Evolutionary conservation across 2,113 vertebrate species (phyloP), one percentile per base, ranked within the genome.

Genomic region (Corydoras maculifer): DNA sequence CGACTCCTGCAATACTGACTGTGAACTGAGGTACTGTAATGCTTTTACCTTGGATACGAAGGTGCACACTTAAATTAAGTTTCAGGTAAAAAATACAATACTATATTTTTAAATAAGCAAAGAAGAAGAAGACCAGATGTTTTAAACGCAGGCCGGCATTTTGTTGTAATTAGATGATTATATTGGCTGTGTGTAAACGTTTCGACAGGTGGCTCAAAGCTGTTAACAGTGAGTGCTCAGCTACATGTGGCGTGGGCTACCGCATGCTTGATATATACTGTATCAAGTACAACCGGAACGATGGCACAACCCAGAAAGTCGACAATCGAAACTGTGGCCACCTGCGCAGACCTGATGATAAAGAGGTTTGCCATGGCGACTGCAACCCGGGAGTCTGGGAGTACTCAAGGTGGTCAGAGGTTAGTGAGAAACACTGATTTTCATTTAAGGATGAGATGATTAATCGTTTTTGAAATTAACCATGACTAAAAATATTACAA

Each of bases 391-490:
- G 94, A 5, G 93, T 92, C 15, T 99, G 97, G 97, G 91, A 93
- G 60, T 99, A 96, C 81, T 95, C 96, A 0, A 83, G 92, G 14
- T 99, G 97, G 97, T 93, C 94, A 0, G 94, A 99, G 87, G 97
- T 99, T 79, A 82, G 88, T 79, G 50, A 25, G 18, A 25, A 25
- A 25, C 18, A 25, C 18, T 25, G 18, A 25, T 25, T 25, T 25
- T 25, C 18, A 25, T 25, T 25, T 25, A 25, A 25, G 18, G 18
- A 25, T 25, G 18, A 25, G 18, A 25, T 2, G 18, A 25, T 25
- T 25, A 1, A 25, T 25, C 18, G 18, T 25, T 25, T 25, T 25
- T 25, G 1, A 25, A 25, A 25, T 25, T 25, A 25, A 25, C 2
- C 18, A 25, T 25, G 18, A 25, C 18, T 25, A 2, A 25, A 25